Conservation (phyloP, 2,113 vertebrate genomes). For the Trochalopteron elliotii region DNA sequence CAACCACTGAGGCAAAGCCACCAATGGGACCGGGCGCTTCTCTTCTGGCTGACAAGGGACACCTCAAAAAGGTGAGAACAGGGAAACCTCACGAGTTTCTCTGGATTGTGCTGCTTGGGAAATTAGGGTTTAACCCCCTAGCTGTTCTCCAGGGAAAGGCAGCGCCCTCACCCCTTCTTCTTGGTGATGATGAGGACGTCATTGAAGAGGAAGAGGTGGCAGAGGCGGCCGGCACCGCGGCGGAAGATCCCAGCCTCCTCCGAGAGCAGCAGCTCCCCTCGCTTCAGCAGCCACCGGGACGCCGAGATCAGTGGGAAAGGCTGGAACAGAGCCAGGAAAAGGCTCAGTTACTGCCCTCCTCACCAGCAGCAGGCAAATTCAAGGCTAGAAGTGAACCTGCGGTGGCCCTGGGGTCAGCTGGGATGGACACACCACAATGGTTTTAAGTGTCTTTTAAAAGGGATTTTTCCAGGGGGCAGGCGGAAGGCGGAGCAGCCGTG, state of each 20-base stretch:
- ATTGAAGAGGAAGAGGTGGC: slow-evolving; percentile 91
- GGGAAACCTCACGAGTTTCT: rapidly evolving
- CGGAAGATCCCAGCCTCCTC: slow-evolving; percentile 88
- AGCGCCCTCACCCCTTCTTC: slow-evolving; percentile 86
- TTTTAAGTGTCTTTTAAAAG: neutral
- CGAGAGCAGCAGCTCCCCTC: slow-evolving; percentile 79
- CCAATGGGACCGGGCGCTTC: rapidly evolving
- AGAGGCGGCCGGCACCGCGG: slow-evolving; percentile 81
- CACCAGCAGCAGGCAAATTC: neutral
- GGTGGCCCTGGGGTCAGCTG: rapidly evolving
- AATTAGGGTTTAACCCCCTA: rapidly evolving
- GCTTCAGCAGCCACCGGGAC: slow-evolving; percentile 91
- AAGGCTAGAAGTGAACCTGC: neutral
- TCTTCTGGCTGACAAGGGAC: neutral
- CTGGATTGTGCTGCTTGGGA: neutral
- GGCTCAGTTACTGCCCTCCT: rapidly evolving
- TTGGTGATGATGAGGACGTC: slow-evolving; percentile 92
- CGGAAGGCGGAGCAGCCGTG: rapidly evolving
- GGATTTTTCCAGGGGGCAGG: neutral
- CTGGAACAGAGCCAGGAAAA: neutral
- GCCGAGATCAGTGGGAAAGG: slow-evolving; percentile 86
- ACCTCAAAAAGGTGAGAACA: rapidly evolving
- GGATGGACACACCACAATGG: rapidly evolving
- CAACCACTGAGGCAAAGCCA: neutral
- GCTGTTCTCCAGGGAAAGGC: neutral